Evolutionary conservation across 2,113 vertebrate species (phyloP), one percentile per base, ranked within the genome.

Genomic region (Thalassarche chlororhynchos): DNA sequence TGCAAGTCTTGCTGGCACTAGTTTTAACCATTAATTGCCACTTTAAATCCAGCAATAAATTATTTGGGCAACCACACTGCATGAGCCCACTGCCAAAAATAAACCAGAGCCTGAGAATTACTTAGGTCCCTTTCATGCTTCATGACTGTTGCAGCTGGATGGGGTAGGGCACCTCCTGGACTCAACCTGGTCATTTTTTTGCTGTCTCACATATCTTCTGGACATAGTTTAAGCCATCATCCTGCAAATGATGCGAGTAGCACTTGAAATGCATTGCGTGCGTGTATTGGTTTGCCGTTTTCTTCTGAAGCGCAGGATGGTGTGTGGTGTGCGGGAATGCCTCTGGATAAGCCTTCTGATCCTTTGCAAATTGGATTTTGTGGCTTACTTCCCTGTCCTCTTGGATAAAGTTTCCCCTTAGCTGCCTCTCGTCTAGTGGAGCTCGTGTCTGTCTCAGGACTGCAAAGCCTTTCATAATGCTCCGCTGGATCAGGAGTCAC

Each of bases 1-100:
- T 25, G 3, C 54, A 17, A 69, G 32, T 16, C 81, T 40, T 55
- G 51, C 74, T 97, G 94, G 89, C 94, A 76, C 51, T 82, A 1
- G 11, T 70, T 95, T 83, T 93, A 93, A 89, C 96, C 96, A 85
- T 89, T 95, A 96, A 96, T 83, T 91, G 84, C 84, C 46, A 13
- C 38, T 89, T 91, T 54, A 87, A 96, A 96, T 77, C 76, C 91
- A 91, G 58, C 93, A 91, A 62, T 96, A 90, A 95, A 93, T 94
- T 79, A 68, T 79, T 69, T 77, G 89, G 87, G 91, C 62, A 95
- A 68, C 96, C 93, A 85, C 91, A 83, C 8, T 62, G 77, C 57
- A 0, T 29, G 94, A 97, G 26, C 52, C 81, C 54, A 1, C 74
- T 96, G 94, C 94, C 97, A 96, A 58, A 89, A 89, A 6, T 57